Base-by-base conservation (phyloP, 2,113 vertebrate species). In the Puntigrus tetrazona region DNA sequence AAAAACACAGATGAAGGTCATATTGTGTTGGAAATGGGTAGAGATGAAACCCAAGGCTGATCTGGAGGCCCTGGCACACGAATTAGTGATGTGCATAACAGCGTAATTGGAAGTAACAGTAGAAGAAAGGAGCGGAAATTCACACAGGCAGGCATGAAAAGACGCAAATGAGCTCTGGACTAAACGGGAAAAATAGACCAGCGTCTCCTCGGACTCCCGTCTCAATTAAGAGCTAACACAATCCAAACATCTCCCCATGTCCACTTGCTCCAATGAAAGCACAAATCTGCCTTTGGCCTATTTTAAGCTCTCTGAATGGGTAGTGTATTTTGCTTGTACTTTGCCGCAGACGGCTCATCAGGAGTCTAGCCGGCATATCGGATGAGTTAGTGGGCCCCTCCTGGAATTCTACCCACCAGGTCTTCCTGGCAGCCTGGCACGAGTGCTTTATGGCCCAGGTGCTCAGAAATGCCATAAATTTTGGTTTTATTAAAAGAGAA, bases 91-190 rank as follows among this genome's bases (percentile, higher is more conserved):
- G 91, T 92, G 92, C 93, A 94, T 90, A 94, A 92, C 92, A 94
- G 90, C 89, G 90, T 94, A 94, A 94, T 94, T 93, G 91, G 93
- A 94, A 92, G 92, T 92, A 93, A 93, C 93, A 94, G 92, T 91
- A 91, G 92, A 91, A 91, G 92, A 92, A 94, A 93, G 91, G 90
- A 92, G 87, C 88, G 92, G 94, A 94, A 94, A 94, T 94, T 93
- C 92, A 93, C 93, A 92, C 92, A 93, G 94, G 93, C 94, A 94
- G 92, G 92, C 94, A 93, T 94, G 94, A 92, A 92, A 90, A 91
- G 89, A 92, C 90, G 88, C 90, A 94, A 93, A 94, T 93, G 92
- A 93, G 92, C 89, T 92, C 89, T 73, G 82, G 89, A 91, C 82
- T 50, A 91, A 88, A 91, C 89, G 67, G 79, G 69, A 34, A 87